These are phyloP conservation scores for Bos taurus DNA, from an alignment of 2,113 vertebrate species.

Conservation along the genomic window DNA sequence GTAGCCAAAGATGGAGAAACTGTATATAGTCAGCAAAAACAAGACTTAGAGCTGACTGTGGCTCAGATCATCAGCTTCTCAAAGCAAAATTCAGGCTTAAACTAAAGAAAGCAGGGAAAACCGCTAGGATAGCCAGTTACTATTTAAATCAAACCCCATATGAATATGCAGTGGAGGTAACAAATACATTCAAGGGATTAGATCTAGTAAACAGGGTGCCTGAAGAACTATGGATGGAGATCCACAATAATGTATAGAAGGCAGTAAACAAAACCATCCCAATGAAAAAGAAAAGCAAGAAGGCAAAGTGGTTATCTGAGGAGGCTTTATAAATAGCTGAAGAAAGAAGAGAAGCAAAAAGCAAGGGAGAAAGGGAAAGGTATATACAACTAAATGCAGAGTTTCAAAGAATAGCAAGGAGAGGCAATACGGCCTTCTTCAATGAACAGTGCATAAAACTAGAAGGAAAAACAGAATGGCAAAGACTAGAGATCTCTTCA, in stretches of 20 bases:
- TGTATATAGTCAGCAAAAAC: not conserved
- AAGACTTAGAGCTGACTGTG: not conserved
- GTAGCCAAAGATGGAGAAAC: not conserved
- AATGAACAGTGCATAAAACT: not conserved
- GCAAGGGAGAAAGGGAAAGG: not conserved
- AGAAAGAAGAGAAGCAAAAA: not conserved
- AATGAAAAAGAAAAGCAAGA: not conserved
- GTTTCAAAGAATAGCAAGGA: not conserved
- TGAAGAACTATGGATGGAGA: not conserved
- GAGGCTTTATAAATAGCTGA: not conserved
- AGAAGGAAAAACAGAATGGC: not conserved
- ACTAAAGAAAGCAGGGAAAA: not conserved
- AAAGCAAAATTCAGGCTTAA: not conserved
- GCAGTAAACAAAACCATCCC: not conserved
- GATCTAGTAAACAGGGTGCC: not conserved
- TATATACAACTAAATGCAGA: not conserved
- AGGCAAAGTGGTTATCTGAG: not conserved
- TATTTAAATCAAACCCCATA: not conserved
- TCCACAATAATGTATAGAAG: not conserved
- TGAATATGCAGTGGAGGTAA: not conserved
- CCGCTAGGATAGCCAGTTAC: not conserved
- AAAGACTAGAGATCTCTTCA: not conserved
- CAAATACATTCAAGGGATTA: not conserved
- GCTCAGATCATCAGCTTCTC: not conserved
- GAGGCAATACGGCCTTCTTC: not conserved